Evolutionary conservation across 2,888 invertebrate genomes (phyloP), one percentile per base, ranked within the genome.

Genomic region (Seira musarum): DNA sequence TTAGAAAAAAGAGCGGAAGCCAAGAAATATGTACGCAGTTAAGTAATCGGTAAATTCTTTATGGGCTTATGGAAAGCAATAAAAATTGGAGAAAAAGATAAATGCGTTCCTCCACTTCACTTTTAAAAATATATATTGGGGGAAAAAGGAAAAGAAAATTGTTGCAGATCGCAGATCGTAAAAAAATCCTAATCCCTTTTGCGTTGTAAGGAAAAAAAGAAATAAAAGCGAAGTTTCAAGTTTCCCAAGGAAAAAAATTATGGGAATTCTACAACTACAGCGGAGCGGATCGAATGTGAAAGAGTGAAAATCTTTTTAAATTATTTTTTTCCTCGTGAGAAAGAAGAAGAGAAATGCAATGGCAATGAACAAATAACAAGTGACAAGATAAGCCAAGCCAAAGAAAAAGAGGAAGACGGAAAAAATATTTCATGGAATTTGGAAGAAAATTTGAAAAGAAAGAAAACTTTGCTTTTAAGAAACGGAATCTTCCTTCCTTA

Each of bases 401-500:
- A n/a, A n/a, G n/a, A n/a, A n/a, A n/a, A n/a, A n/a, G n/a, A n/a
- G n/a, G n/a, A n/a, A n/a, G n/a, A n/a, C n/a, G n/a, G n/a, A n/a
- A n/a, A n/a, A n/a, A n/a, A n/a, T n/a, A n/a, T n/a, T n/a, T n/a
- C n/a, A n/a, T n/a, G 25, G 46, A 15, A 5, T 24, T 5, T 22
- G 22, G 25, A 21, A n/a, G 6, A 65, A n/a, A n/a, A n/a, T n/a
- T n/a, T n/a, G n/a, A n/a, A n/a, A n/a, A n/a, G n/a, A n/a, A n/a
- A n/a, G 53, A 49, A 75, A 30, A 53, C 57, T 64, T 73, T 73
- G 25, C 66, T 74, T 22, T 49, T 46, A 49, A 53, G 63, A 65
- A 17, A 13, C 25, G 19, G 46, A 49, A 19, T 53, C 15, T 13
- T 10, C 30, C 72, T 49, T 65, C 60, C 93, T 91, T 87, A 93